Evolutionary conservation across 2,888 invertebrate genomes (phyloP), one percentile per base, ranked within the genome.

Genomic region (Prenolepis imparis): DNA sequence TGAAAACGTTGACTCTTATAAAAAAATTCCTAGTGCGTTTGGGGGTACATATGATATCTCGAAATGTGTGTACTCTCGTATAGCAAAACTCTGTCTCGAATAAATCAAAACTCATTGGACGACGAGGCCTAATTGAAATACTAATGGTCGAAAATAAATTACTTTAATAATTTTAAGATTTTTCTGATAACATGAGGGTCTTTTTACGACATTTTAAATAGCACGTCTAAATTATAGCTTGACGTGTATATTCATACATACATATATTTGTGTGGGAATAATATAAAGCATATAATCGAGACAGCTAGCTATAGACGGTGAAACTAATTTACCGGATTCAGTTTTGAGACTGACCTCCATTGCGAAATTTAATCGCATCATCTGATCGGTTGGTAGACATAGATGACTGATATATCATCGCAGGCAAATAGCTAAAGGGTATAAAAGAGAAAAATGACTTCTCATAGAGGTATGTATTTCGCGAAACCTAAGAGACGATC

Each of bases 271-370:
- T 12, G 9, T 41, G 36, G 6, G 15, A 21, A 39, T 75, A n/a
- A 18, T 52, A 63, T 21, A 36, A 15, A 44, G 18, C 6, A 75
- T 15, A 63, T 74, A 68, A 21, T 78, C 39, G 57, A 67, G 32
- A 67, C 28, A 77, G 55, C 24, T 39, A 36, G 24, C 18, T 66
- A 44, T 68, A 36, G 59, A 68, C 24, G 44, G 24, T 28, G 36
- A 68, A 68, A 78, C 55, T 52, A 64, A 24, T 85, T 87, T 86
- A 86, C 84, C 82, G 75, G 82, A 90, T 83, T 67, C 74, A 89
- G 52, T 80, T 86, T 88, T 87, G 90, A 90, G 90, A 90, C 90
- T 90, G 90, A 90, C 84, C 73, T 41, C 72, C 52, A 61, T 89
- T 87, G 82, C 59, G 39, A 84, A 63, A 84, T 78, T 84, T 85